These are phyloP conservation scores for Eupithecia subumbrata DNA, from an alignment of 2,888 invertebrate genomes.

Conservation along the genomic window DNA sequence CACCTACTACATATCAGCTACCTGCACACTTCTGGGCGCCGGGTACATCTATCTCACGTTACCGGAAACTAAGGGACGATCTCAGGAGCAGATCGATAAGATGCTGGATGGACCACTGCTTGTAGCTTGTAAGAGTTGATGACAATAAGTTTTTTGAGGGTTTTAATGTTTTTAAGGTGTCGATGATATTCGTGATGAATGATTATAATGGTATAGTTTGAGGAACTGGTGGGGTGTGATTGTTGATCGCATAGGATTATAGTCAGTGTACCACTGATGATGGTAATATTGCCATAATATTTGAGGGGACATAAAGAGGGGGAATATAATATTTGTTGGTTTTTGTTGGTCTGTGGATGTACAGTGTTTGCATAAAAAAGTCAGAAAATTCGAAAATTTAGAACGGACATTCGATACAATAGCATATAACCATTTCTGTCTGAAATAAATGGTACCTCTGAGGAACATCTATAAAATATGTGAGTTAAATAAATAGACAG, in stretches of 20 bases:
- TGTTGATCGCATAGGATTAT: not conserved
- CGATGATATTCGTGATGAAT: not conserved
- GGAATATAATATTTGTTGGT: not conserved
- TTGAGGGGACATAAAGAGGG: not conserved
- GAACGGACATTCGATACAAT: not conserved
- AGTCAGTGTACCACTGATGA: not conserved
- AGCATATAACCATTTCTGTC: not conserved
- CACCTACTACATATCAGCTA: slow-evolving; percentile 74
- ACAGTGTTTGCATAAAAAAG: not conserved
- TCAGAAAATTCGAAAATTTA: not conserved
- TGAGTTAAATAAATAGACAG: not conserved
- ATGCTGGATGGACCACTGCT: slow-evolving; percentile 66
- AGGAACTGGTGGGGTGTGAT: not conserved
- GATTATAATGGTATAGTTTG: not conserved
- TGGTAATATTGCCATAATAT: not conserved
- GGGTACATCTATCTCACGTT: slow-evolving; percentile 64
- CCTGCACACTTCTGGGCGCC: slow-evolving; percentile 69
- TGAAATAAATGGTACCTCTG: not conserved
- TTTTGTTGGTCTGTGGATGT: not conserved
- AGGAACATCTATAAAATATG: not conserved
- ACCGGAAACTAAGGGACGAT: slow-evolving; percentile 74
- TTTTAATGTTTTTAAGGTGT: slow-evolving; percentile 29
- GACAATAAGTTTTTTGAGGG: slow-evolving; percentile 44
- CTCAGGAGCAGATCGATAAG: slow-evolving; percentile 69
- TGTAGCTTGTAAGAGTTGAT: slow-evolving; percentile 54